Base-by-base conservation (phyloP, 2,888 invertebrate genomes). In the Norana najaformis region DNA sequence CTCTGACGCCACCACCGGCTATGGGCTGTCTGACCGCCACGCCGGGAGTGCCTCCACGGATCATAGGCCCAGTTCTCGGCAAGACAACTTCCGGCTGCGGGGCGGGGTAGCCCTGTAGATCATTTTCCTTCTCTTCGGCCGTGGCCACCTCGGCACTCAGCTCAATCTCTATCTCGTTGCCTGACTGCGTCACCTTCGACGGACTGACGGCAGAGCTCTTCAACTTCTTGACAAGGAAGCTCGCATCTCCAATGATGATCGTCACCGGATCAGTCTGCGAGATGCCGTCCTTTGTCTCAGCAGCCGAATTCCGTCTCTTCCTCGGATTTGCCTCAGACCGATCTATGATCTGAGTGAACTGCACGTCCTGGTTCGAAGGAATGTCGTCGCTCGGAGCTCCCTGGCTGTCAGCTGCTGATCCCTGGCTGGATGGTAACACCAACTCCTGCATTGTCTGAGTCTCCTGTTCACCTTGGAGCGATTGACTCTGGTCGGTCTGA, bases 171-270 rank as follows among this genome's bases (percentile, higher is more conserved):
- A 92, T 92, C 90, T 92, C 91, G 83, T 92, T 92, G 35, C 92
- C 91, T 5, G 88, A 88, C 16, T 89, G 90, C 20, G 91, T 91
- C 82, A 92, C 91, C 89, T 92, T 92, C 5, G 91, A 90, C 34
- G 92, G 90, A 88, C 89, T 90, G 30, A 89, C 36, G n/a, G 92
- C 89, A 4, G 92, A 91, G 30, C 91, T 91, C 83, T 92, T 92
- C 30, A 92, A 89, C 89, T 91, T 92, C 89, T 92, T 91, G 16
- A 92, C 91, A 39, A 92, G 90, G 89, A 92, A 92, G 53, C 92
- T 92, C 5, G 92, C 92, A 38, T 92, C 92, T 30, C 92, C 92
- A 23, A 92, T 92, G 89, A 92, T 92, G 90, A 92, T 92, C 30
- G 92, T 92, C 6, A 92, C 92, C 18, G 92, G 92, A 53, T 92